phyloP scores from a whole-genome alignment of 2,113 vertebrate species.

The Platichthys stellatus region DNA sequence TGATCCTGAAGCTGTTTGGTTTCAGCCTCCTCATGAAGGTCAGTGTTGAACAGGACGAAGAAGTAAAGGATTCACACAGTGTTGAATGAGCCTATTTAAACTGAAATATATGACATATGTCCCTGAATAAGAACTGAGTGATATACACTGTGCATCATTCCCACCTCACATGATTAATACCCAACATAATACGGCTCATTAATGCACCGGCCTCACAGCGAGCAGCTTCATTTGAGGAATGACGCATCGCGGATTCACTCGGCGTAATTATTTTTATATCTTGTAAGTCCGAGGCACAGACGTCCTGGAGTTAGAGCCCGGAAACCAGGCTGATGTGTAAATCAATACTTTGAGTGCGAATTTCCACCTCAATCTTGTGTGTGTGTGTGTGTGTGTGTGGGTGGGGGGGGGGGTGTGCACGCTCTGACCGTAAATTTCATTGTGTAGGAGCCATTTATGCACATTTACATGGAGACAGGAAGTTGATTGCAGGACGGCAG shows the following conservation, averaged over 20 bases:
- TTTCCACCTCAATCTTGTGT: conserved; percentile 79
- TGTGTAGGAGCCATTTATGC: conserved; percentile 75
- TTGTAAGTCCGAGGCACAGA: conserved; percentile 68
- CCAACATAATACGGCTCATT: conserved; percentile 5
- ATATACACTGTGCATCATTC: not conserved
- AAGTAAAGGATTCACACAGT: not conserved
- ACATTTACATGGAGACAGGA: conserved; percentile 80
- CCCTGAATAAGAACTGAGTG: not conserved
- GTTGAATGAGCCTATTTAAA: not conserved
- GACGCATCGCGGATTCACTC: conserved; percentile 43
- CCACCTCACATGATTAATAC: conserved; percentile 13
- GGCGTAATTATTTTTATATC: conserved; percentile 79
- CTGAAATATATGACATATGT: not conserved
- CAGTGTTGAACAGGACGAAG: no score
- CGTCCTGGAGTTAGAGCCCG: conserved; percentile 76
- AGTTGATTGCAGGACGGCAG: conserved; percentile 75
- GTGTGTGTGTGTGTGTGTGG: conserved; percentile 76
- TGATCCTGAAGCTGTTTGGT: not conserved
- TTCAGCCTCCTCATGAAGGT: not conserved
- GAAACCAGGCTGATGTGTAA: conserved; percentile 72
- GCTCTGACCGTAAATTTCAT: conserved; percentile 65
- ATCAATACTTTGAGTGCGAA: conserved; percentile 81
- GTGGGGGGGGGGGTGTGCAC: no score
- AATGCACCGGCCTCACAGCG: conserved; percentile 9
- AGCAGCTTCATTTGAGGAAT: conserved; percentile 27